Evolutionary conservation across 35 echinoderm and acorn worm genomes (phyloP).

Genomic region (Patiria miniata): DNA sequence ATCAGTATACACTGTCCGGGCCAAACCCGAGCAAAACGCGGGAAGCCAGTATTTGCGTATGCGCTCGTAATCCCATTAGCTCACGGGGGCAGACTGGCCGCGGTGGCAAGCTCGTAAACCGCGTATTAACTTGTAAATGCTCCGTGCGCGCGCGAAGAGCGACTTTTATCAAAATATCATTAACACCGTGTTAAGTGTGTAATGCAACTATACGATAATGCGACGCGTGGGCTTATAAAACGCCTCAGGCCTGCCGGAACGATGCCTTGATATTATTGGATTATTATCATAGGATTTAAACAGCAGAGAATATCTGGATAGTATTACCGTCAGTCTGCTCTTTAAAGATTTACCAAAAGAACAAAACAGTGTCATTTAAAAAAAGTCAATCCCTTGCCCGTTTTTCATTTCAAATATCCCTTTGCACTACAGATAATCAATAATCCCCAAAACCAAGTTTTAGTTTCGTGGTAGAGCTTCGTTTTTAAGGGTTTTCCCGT

Average conservation of each 20-base stretch:
- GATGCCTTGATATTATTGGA: background rate
- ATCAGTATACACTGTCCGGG: background rate
- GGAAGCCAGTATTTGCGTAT: slow-evolving; percentile 21
- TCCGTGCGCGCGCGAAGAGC: background rate
- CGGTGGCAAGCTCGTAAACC: background rate
- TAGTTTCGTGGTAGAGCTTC: no score
- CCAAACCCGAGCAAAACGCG: background rate
- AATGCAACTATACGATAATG: slow-evolving; percentile 16
- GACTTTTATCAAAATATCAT: slow-evolving; percentile 31
- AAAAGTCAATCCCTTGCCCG: no score
- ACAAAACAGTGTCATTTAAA: no score
- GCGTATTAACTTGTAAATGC: slow-evolving; percentile 24
- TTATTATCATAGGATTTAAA: slow-evolving; percentile 5
- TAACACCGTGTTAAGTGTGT: slow-evolving; percentile 30
- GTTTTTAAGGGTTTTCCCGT: no score
- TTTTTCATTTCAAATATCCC: no score
- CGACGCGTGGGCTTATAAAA: background rate
- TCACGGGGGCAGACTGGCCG: background rate
- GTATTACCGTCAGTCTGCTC: no score
- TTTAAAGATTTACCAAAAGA: no score
- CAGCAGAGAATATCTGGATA: background rate
- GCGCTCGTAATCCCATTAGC: slow-evolving; percentile 10
- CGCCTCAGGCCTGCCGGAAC: background rate
- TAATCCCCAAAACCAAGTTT: no score
- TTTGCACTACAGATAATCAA: no score